Evolutionary conservation across 2,888 invertebrate species (phyloP).

Genomic region (Hypomecis atomaria): DNA sequence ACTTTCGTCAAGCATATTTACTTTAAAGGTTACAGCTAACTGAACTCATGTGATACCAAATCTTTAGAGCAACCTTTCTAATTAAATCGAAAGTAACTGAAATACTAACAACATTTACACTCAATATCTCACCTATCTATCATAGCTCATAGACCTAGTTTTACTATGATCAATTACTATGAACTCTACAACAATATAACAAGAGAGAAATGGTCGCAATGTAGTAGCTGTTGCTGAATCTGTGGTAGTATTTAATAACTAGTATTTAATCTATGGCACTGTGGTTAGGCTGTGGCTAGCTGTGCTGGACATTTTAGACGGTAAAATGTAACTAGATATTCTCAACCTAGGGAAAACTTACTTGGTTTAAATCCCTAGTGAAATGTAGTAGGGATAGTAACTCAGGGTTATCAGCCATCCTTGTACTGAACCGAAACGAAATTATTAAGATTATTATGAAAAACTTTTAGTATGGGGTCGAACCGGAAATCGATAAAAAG

Average conservation of each 20-base stretch:
- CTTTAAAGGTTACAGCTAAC: no score
- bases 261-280: conserved; percentile 1
- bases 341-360: neutral
- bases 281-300: conserved; percentile 25
- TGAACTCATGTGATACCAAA: neutral
- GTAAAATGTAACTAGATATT: conserved; percentile 10
- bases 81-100: neutral
- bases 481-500: no score
- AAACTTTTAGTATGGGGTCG: no score
- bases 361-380: neutral
- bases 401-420: no score
- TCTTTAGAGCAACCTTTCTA: conserved; percentile 3
- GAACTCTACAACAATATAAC: conserved; percentile 44
- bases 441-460: no score
- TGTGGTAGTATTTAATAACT: conserved; percentile 4
- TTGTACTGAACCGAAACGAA: no score
- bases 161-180: conserved; percentile 55
- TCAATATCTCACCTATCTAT: conserved; percentile 47
- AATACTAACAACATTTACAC: conserved; percentile 28
- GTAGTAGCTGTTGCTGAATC: neutral
- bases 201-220: conserved; percentile 38
- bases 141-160: conserved; percentile 45
- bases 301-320: conserved; percentile 18
- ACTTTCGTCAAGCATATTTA: no score
- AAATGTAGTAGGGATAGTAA: conserved; percentile 4